Evolutionary conservation across 2,113 vertebrate species (phyloP), one percentile per base, ranked within the genome.

Genomic region (Istiophorus platypterus): DNA sequence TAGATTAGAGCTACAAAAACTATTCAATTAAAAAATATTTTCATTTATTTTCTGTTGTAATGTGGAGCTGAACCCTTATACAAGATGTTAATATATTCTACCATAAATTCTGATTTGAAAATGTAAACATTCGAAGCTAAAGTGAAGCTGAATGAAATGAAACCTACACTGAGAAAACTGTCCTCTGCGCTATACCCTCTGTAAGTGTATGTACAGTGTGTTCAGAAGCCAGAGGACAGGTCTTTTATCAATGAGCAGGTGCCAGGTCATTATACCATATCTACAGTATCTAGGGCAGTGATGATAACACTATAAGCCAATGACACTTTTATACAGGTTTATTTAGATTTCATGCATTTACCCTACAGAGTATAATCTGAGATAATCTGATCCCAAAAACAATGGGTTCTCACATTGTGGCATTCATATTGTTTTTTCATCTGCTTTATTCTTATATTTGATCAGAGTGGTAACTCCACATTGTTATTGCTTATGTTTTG

Each of bases 311-410:
- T 29, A 7, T 62, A 70, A 52, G 1, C 63, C 72, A 64, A 12
- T 75, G 27, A 34, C 42, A 58, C 51, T 15, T 39, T 29, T 18
- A 47, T n/a, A n/a, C 37, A 56, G 27, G 37, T 70, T 71, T 52
- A 29, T 56, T 34, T 51, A 9, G 42, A 62, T 63, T 66, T 42
- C 10, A 51, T 1, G 9, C 22, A 24, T 39, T 12, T 12, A n/a
- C 47, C 22, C 24, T 59, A 15, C 62, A n/a, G 22, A 51, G n/a
- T 34, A 34, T 77, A 73, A 85, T 85, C 76, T 82, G 41, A 78
- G 42, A 75, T 80, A 81, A 84, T 84, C 80, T 71, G 64, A 78
- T 89, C 83, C 80, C 26, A 31, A 14, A 80, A 29, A 72, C 57
- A 62, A 51, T 31, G 27, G 6, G 72, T 57, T 71, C 8, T 58